Conservation (phyloP, 2,797 vertebrate genomes). For the Diplodus puntazzo region DNA sequence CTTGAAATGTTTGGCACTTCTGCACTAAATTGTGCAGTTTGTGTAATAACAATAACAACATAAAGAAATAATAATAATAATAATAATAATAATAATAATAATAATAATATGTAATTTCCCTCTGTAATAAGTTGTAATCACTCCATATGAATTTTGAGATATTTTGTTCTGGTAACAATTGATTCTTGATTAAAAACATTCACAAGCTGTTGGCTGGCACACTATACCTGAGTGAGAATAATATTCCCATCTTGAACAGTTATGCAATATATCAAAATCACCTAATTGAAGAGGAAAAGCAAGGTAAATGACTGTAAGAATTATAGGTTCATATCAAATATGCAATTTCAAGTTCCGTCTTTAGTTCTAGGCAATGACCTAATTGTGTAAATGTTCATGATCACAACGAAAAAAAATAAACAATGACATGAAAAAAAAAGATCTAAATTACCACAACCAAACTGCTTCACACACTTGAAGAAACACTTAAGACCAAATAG, state of each 20-base stretch:
- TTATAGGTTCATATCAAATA: slow-evolving; percentile 89
- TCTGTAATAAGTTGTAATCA: slow-evolving; percentile 85
- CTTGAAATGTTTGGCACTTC: slow-evolving; percentile 96
- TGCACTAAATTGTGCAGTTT: slow-evolving; percentile 86
- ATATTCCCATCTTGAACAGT: slow-evolving; percentile 96
- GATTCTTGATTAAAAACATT: slow-evolving; percentile 99
- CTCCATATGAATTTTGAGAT: slow-evolving; percentile 87
- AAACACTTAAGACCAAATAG: slow-evolving; percentile 99
- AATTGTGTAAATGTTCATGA: slow-evolving; percentile 89
- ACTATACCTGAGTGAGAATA: slow-evolving; percentile 99
- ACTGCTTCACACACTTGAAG: slow-evolving; percentile 94
- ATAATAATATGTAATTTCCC: slow-evolving; percentile 69
- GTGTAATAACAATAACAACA: slow-evolving; percentile 67
- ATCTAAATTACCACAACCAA: slow-evolving; percentile 93
- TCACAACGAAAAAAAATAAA: slow-evolving; percentile 89
- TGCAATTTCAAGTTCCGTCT: slow-evolving; percentile 96
- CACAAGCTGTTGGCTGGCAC: slow-evolving; percentile 99
- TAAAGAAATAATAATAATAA: slow-evolving; percentile 65
- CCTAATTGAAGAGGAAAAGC: slow-evolving; percentile 91
- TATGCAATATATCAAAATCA: slow-evolving; percentile 94
- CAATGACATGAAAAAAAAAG: slow-evolving; percentile 84
- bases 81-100: slow-evolving; percentile 70
- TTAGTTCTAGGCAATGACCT: slow-evolving; percentile 85
- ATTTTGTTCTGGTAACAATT: slow-evolving; percentile 82
- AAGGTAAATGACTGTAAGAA: slow-evolving; percentile 92